These are phyloP conservation scores for Orgyia antiqua DNA, from an alignment of 2,888 invertebrate species.

Conservation along the genomic window DNA sequence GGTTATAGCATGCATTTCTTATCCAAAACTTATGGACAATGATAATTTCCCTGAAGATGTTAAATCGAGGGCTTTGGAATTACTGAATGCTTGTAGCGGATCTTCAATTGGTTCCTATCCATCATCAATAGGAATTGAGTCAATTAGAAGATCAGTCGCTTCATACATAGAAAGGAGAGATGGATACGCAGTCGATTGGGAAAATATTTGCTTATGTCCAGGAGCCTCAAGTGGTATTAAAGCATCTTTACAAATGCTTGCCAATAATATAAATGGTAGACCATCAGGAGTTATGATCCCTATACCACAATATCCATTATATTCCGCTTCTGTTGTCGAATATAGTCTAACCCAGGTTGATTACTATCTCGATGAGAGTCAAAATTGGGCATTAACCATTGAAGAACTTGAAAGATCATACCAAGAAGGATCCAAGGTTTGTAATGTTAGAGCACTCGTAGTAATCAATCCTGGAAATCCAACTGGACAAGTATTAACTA, in stretches of 20 bases:
- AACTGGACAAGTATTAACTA: constrained; percentile 89
- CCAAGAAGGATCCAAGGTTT: constrained; percentile 78
- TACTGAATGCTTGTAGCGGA: constrained; percentile 85
- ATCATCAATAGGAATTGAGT: constrained; percentile 89
- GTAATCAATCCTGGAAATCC: constrained; percentile 99
- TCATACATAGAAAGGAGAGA: constrained; percentile 81
- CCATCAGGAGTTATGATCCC: constrained; percentile 90
- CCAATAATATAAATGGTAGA: constrained; percentile 68
- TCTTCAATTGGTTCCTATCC: constrained; percentile 93
- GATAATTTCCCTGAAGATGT: constrained; percentile 86
- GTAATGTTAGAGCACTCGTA: constrained; percentile 89
- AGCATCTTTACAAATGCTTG: constrained; percentile 84
- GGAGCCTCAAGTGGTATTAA: constrained; percentile 96
- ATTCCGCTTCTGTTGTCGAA: constrained; percentile 94
- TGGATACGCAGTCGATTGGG: constrained; percentile 83
- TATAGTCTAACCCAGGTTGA: constrained; percentile 88
- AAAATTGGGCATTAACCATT: constrained; percentile 89
- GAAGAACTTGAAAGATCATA: constrained; percentile 85
- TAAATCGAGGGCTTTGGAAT: constrained; percentile 82
- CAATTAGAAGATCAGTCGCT: constrained; percentile 89
- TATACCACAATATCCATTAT: constrained; percentile 97
- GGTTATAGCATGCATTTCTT: constrained; percentile 84
- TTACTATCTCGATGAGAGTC: constrained; percentile 92
- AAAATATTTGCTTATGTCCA: constrained; percentile 89
- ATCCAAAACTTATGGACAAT: constrained; percentile 77